Base-by-base conservation (phyloP, 2,113 vertebrate genomes). In the Corapipo altera region DNA sequence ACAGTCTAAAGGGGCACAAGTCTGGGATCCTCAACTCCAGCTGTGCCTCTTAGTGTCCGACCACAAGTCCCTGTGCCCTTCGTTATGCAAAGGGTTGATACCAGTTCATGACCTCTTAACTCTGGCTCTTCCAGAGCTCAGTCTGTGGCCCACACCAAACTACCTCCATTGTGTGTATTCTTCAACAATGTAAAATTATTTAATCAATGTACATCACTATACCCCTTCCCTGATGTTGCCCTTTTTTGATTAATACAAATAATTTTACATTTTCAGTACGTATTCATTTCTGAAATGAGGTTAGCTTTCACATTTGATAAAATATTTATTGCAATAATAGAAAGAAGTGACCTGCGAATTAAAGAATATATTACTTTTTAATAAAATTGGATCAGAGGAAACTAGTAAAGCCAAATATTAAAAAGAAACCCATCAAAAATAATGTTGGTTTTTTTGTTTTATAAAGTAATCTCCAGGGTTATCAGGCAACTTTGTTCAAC, bases 331-430 rank as follows among this genome's bases (percentile, higher is more conserved):
- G 86, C 37, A 84, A n/a, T 74, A 89, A 74, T 80, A 94, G 74
- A 91, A 86, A 92, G 39, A 91, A 32, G 23, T 69, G 27, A 8
- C 8, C 21, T 75, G 8, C 67, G 79, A 92, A 96, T 92, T 90
- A 94, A 72, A 82, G 39, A 52, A 75, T 74, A 76, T 78, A 43
- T 80, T 87, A 62, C 33, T 91, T 95, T 91, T 90, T 87, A 82
- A 96, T 94, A 75, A 94, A 95, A 89, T 59, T 57, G 74, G 71
- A 95, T 97, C 84, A 96, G 67, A 96, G 22, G 32, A 75, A 88
- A 85, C 35, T 57, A 93, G 77, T 46, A 84, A 98, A 97, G 72
- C 77, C 61, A 95, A 94, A 69, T 93, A 96, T 96, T 92, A 94
- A 66, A 96, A 94, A 64, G n/a, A 82, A 91, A 90, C 55, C 61